Evolutionary conservation across 2,113 vertebrate genomes (phyloP).

Genomic region (Galbula dea): DNA sequence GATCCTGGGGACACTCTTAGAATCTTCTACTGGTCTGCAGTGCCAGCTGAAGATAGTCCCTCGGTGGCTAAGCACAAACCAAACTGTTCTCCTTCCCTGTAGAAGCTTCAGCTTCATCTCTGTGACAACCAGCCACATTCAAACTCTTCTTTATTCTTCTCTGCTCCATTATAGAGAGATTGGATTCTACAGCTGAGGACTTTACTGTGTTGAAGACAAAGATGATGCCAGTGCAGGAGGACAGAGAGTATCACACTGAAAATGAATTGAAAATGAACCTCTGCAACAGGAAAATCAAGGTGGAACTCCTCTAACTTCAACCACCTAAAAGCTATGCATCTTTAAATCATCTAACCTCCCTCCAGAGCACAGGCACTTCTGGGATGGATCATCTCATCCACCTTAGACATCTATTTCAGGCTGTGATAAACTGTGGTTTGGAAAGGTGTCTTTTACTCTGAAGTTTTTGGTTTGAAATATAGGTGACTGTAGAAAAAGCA

Average conservation of each 20-base stretch:
- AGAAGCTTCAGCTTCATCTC: background rate
- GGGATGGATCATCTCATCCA: background rate
- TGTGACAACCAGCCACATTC: background rate
- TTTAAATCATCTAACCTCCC: background rate
- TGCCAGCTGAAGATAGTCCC: background rate
- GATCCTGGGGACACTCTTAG: background rate
- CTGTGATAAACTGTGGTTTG: background rate
- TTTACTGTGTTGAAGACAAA: background rate
- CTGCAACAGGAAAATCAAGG: background rate
- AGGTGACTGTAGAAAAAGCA: background rate
- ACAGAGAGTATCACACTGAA: background rate
- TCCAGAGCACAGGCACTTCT: background rate
- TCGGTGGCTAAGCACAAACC: background rate
- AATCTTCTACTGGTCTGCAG: background rate
- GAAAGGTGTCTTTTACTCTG: background rate
- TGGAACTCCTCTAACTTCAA: background rate
- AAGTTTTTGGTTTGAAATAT: background rate
- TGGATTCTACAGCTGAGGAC: background rate
- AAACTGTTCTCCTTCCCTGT: background rate
- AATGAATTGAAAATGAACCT: background rate
- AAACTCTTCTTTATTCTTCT: background rate
- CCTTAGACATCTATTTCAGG: background rate
- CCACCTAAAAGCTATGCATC: background rate
- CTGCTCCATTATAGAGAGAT: background rate
- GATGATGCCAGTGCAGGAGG: background rate